phyloP scores from a whole-genome alignment of 2,888 invertebrate species.

The Nasonovia ribisnigri region DNA sequence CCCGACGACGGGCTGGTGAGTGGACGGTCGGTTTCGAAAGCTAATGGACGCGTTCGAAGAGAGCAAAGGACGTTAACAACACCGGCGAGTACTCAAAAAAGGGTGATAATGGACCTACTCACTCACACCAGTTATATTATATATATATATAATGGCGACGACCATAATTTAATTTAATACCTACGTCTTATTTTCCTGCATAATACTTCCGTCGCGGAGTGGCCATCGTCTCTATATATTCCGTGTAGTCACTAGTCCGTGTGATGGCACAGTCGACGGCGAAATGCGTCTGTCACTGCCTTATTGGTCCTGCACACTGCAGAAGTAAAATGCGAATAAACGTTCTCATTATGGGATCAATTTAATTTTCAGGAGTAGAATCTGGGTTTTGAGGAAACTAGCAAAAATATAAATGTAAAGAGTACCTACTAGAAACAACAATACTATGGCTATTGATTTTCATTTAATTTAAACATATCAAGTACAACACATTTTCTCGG shows the following conservation, averaged over 20 bases:
- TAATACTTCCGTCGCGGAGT: neutral
- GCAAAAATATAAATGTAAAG: neutral
- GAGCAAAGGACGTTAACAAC: slow-evolving; percentile 33
- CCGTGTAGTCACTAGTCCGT: too few species aligned
- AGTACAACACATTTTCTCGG: neutral
- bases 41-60: slow-evolving; percentile 41
- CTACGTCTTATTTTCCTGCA: slow-evolving; percentile 21
- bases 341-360: neutral
- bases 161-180: slow-evolving; percentile 41
- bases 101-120: slow-evolving; percentile 35
- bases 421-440: neutral
- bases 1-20: neutral
- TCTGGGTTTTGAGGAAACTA: neutral
- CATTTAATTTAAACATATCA: neutral
- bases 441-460: neutral
- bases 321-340: neutral
- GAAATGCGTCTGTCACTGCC: neutral
- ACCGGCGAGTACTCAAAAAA: slow-evolving; percentile 10
- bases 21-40: neutral
- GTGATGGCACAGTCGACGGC: neutral
- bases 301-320: neutral
- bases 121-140: neutral
- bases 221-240: neutral
- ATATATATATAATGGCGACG: neutral
- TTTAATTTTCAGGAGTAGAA: neutral